These are phyloP conservation scores for Odontocolon sp. DNA, from an alignment of 2,888 invertebrate species.

Conservation along the genomic window DNA sequence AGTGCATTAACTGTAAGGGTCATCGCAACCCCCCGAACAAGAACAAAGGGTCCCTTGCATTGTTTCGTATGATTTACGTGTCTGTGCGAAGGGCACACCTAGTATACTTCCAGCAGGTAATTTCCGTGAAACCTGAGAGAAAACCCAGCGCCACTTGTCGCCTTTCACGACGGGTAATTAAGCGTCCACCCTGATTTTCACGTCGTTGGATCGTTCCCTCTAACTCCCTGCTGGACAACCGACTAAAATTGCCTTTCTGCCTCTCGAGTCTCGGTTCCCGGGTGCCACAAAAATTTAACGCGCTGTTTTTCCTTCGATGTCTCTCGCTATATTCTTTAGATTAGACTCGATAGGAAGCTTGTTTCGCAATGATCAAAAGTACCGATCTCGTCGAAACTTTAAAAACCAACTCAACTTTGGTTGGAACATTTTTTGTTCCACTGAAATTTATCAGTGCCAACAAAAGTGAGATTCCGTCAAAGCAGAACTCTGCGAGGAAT, in stretches of 20 bases:
- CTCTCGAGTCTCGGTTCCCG: slow-evolving; percentile 12
- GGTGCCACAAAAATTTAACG: slow-evolving; percentile 39
- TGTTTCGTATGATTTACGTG: slow-evolving; percentile 60
- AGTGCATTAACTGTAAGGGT: too few relatives aligned
- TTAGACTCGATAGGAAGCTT: slow-evolving; percentile 43
- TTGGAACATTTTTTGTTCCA: slow-evolving; percentile 8
- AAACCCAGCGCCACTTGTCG: slow-evolving; percentile 57
- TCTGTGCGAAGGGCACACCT: slow-evolving; percentile 45
- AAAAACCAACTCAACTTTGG: slow-evolving; percentile 1
- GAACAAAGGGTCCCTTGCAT: slow-evolving; percentile 58
- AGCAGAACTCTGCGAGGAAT: neutral
- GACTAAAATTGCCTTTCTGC: slow-evolving; percentile 28
- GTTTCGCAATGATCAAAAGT: slow-evolving; percentile 69
- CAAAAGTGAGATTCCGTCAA: neutral
- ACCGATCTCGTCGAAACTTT: slow-evolving; percentile 59
- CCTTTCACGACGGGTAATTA: slow-evolving; percentile 73
- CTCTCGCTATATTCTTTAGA: slow-evolving; percentile 10
- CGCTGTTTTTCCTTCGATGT: slow-evolving; percentile 8
- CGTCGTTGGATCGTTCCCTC: slow-evolving; percentile 33
- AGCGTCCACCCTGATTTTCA: slow-evolving; percentile 69
- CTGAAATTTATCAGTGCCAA: slow-evolving; percentile 14
- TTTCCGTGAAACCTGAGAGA: slow-evolving; percentile 51
- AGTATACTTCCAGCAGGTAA: slow-evolving; percentile 49
- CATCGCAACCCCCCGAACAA: slow-evolving; percentile 32
- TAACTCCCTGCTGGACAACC: slow-evolving; percentile 5